Evolutionary conservation across 2,888 invertebrate species (phyloP).

Genomic region (Unio delphinus): DNA sequence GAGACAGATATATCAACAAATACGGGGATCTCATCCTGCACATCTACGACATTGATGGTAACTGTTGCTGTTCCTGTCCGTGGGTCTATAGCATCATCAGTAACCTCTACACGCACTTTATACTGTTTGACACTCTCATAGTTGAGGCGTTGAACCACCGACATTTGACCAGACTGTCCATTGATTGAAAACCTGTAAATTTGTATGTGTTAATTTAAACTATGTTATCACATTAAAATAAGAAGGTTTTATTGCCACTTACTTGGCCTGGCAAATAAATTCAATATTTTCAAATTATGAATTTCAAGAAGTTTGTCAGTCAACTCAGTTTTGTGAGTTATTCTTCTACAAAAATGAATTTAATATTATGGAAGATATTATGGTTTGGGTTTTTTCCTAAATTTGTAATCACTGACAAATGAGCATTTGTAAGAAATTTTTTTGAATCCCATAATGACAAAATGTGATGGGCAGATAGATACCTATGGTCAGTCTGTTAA

Average conservation of each 20-base stretch:
- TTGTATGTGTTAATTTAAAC: conserved; percentile 4
- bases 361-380: conserved; percentile 40
- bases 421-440: no score
- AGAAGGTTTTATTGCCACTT: not conserved
- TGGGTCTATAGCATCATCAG: conserved; percentile 39
- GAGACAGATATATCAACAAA: conserved; percentile 50
- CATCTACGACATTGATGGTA: conserved; percentile 54
- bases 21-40: conserved; percentile 59
- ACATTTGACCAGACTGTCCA: conserved; percentile 46
- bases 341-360: not conserved
- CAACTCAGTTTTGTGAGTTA: not conserved
- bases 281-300: no score
- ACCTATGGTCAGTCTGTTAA: no score
- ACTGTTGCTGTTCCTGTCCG: conserved; percentile 53
- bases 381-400: conserved; percentile 9
- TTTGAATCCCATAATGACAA: no score
- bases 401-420: no score
- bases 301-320: not conserved
- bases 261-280: no score
- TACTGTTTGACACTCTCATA: conserved; percentile 41
- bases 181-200: conserved; percentile 48
- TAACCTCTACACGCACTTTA: conserved; percentile 44
- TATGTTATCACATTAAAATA: conserved; percentile 8
- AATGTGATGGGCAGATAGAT: no score
- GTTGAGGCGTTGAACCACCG: conserved; percentile 44